phyloP scores from a whole-genome alignment of 2,888 invertebrate species.

The Octonoba sinensis region DNA sequence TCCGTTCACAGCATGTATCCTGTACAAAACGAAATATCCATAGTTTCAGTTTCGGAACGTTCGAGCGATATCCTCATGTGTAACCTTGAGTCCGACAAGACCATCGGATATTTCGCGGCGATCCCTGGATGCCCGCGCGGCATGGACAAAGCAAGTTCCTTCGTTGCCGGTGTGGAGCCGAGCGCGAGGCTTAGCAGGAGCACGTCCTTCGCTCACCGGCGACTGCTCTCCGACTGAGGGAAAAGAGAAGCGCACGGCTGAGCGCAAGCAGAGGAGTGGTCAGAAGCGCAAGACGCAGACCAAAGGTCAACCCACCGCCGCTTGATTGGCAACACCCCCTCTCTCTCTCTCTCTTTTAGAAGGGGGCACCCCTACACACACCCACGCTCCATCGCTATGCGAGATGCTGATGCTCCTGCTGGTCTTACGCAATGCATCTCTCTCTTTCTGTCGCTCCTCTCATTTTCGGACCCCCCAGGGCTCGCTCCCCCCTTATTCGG shows the following conservation, averaged over 20 bases:
- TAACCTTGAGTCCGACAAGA: too few species aligned
- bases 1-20: too few species aligned
- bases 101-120: too few species aligned
- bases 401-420: constrained; percentile 19
- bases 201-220: constrained; percentile 13
- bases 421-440: constrained; percentile 41
- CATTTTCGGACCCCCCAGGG: background rate
- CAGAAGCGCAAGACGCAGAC: constrained; percentile 50
- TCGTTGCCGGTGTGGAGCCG: too few species aligned
- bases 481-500: background rate
- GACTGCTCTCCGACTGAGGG: background rate
- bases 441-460: constrained; percentile 20
- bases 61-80: too few species aligned
- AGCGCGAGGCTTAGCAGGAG: background rate
- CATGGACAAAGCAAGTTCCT: too few species aligned
- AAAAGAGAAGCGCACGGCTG: too few species aligned
- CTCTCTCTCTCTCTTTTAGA: constrained; percentile 9
- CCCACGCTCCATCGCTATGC: constrained; percentile 31
- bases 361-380: background rate
- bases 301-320: constrained; percentile 63
- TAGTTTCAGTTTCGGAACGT: too few species aligned
- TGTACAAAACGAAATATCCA: too few species aligned
- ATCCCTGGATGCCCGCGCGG: too few species aligned
- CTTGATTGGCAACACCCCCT: constrained; percentile 62
- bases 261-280: constrained; percentile 60